These are phyloP conservation scores for Caenorhabditis sp. DNA, from an alignment of 2,888 invertebrate species.

Conservation along the genomic window DNA sequence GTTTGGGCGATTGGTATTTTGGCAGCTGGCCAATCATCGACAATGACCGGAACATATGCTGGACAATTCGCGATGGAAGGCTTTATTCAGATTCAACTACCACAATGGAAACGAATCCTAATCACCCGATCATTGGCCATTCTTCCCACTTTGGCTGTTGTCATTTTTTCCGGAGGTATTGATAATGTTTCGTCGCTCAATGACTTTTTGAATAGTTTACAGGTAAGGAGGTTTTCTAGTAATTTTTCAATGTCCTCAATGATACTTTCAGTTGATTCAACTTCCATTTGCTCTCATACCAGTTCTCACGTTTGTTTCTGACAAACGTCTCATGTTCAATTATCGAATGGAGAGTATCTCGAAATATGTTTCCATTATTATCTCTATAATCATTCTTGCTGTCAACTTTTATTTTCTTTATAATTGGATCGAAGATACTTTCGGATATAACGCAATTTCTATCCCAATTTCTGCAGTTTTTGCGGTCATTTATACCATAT, in stretches of 20 bases:
- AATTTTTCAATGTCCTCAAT: neutral
- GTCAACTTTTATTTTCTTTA: constrained; percentile 81
- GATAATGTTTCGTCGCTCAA: constrained; percentile 77
- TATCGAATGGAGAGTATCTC: constrained; percentile 79
- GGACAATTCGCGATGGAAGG: constrained; percentile 78
- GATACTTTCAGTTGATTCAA: constrained; percentile 82
- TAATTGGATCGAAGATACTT: constrained; percentile 37
- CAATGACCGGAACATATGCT: constrained; percentile 73
- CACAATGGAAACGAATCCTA: constrained; percentile 84
- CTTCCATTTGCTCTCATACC: constrained; percentile 75
- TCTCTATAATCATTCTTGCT: constrained; percentile 77
- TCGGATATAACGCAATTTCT: constrained; percentile 43
- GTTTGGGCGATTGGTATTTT: constrained; percentile 75
- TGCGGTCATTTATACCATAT: constrained; percentile 48
- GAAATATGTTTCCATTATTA: constrained; percentile 22
- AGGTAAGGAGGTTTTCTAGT: constrained; percentile 27
- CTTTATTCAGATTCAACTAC: constrained; percentile 84
- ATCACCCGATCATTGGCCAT: constrained; percentile 83
- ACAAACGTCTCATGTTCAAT: constrained; percentile 81
- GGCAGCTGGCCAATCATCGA: constrained; percentile 74
- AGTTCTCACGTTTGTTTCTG: constrained; percentile 84
- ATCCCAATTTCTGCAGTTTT: constrained; percentile 44
- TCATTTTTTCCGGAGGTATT: constrained; percentile 69
- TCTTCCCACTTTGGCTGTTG: constrained; percentile 74
- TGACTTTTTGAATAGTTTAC: constrained; percentile 83